Evolutionary conservation across 1,140 invertebrate species (phyloP).

Genomic region (Orchesella cincta): DNA sequence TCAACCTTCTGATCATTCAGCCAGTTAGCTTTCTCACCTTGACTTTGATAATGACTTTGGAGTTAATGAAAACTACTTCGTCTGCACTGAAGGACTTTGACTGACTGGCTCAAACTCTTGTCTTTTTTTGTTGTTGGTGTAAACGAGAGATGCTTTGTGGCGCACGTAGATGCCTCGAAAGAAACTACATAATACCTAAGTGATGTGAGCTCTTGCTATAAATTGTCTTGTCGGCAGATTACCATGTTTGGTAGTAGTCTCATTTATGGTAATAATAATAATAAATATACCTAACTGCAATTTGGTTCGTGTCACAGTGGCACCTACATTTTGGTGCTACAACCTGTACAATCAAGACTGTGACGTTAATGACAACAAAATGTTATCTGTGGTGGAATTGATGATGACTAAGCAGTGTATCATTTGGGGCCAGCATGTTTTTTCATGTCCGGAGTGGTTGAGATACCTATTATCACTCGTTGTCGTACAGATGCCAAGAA

Average conservation of each 20-base stretch:
- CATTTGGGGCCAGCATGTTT: too few relatives aligned
- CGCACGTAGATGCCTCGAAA: background rate
- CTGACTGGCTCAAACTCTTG: background rate
- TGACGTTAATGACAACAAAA: too few relatives aligned
- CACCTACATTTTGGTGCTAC: too few relatives aligned
- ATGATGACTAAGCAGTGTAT: too few relatives aligned
- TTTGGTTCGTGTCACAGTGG: too few relatives aligned
- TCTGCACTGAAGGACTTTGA: slow-evolving; percentile 14
- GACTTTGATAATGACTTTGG: slow-evolving; percentile 30
- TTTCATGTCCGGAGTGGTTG: too few relatives aligned
- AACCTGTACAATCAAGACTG: too few relatives aligned
- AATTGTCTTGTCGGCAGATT: background rate
- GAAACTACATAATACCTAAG: background rate
- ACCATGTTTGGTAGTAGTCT: background rate
- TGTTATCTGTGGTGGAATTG: too few relatives aligned
- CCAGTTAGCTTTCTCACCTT: slow-evolving; percentile 25
- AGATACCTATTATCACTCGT: too few relatives aligned
- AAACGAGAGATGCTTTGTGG: background rate
- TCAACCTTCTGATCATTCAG: slow-evolving; percentile 27
- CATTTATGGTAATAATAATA: slow-evolving; percentile 7
- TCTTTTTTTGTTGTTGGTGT: background rate
- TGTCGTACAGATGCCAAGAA: too few relatives aligned
- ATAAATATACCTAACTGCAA: too few relatives aligned
- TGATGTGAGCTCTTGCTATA: too few relatives aligned
- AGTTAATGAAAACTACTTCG: slow-evolving; percentile 23